phyloP scores from a whole-genome alignment of 2,888 invertebrate genomes.

The Orchestes rusci region DNA sequence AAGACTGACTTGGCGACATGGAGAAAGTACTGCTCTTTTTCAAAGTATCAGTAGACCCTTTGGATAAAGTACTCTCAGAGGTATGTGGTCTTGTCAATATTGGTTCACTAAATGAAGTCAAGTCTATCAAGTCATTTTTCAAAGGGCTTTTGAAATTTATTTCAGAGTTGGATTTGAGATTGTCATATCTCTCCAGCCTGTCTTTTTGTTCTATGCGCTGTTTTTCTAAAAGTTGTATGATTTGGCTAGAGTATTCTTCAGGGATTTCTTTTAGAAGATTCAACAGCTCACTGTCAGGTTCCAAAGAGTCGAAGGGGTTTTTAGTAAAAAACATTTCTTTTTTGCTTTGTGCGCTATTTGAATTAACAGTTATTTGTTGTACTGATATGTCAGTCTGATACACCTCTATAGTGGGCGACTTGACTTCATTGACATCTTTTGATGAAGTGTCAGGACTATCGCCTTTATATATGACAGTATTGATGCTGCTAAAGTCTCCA shows the following conservation, averaged over 20 bases:
- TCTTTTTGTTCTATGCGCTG: slow-evolving; percentile 30
- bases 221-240: slow-evolving; percentile 33
- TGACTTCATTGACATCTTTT: slow-evolving; percentile 13
- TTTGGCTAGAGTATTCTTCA: slow-evolving; percentile 34
- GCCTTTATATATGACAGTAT: slow-evolving; percentile 24
- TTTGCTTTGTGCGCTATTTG: slow-evolving; percentile 15
- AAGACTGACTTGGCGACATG: slow-evolving; percentile 32
- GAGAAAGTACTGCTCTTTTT: slow-evolving; percentile 24
- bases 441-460: slow-evolving; percentile 11
- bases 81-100: too few species aligned
- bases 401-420: slow-evolving; percentile 30
- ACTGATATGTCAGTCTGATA: slow-evolving; percentile 36
- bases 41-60: slow-evolving; percentile 4
- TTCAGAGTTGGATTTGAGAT: too few species aligned
- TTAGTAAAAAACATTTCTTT: slow-evolving; percentile 18
- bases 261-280: slow-evolving; percentile 32
- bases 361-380: slow-evolving; percentile 33
- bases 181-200: too few species aligned
- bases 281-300: slow-evolving; percentile 28
- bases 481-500: slow-evolving; percentile 27
- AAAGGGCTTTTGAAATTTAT: too few species aligned
- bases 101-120: too few species aligned
- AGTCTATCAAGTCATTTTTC: too few species aligned
- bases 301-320: slow-evolving; percentile 22
- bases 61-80: too few species aligned